phyloP scores from a whole-genome alignment of 2,113 vertebrate species.

The Octodon degus region DNA sequence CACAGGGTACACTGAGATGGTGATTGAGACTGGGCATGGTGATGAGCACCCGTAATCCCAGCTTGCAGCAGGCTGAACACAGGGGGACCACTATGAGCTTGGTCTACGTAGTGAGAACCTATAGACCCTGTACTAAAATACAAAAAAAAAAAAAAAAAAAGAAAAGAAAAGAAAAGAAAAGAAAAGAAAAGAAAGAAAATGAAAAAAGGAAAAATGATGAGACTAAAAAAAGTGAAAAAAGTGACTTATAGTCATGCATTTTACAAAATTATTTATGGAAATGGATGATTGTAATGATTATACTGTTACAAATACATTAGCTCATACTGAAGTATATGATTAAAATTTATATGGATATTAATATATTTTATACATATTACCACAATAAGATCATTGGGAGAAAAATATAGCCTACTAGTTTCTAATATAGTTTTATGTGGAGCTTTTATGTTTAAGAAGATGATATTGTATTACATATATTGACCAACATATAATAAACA shows the following conservation, averaged over 20 bases:
- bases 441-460: neutral
- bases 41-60: too few relatives aligned
- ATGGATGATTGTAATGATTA: neutral
- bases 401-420: neutral
- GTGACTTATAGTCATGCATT: neutral
- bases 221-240: neutral
- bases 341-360: neutral
- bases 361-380: neutral
- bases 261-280: neutral
- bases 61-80: too few relatives aligned
- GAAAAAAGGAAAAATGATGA: neutral
- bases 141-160: too few relatives aligned
- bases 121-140: too few relatives aligned
- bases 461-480: neutral
- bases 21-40: too few relatives aligned
- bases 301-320: neutral
- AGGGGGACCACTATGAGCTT: too few relatives aligned
- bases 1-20: too few relatives aligned
- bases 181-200: too few relatives aligned
- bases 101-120: too few relatives aligned
- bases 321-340: neutral
- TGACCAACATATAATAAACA: neutral
- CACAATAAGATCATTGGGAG: neutral
- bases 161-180: too few relatives aligned
- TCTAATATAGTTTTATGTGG: neutral